Percentiles rank a stretch among this genome's conserved stretches.
Conservation (phyloP, 2,888 invertebrate species). For the Hydriomena furcata region DNA sequence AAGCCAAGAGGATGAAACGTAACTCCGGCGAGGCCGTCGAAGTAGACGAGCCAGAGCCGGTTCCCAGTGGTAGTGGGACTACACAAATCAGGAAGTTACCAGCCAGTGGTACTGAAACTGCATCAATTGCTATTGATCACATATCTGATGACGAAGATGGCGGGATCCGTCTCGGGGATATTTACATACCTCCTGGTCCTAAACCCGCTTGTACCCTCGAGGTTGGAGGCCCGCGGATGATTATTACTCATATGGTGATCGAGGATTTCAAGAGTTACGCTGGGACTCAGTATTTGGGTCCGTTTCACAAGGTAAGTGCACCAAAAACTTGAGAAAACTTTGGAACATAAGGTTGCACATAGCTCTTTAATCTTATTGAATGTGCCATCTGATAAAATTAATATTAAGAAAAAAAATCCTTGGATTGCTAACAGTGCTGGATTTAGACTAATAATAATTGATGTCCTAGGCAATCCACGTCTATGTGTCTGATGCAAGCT, state of each 20-base stretch:
- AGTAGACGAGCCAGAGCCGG: conserved; percentile 58
- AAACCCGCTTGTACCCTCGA: conserved; percentile 88
- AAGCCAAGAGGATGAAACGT: conserved; percentile 53
- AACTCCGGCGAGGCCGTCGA: conserved; percentile 67
- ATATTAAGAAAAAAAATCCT: no score
- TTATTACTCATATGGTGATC: conserved; percentile 95
- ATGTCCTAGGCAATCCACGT: no score
- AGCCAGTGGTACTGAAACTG: not conserved
- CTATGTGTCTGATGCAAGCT: no score
- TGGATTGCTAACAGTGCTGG: no score
- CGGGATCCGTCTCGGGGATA: conserved; percentile 89
- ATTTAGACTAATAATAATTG: no score
- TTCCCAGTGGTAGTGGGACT: conserved; percentile 19
- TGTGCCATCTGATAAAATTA: no score
- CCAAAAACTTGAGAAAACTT: no score
- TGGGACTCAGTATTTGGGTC: conserved; percentile 91
- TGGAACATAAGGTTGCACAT: no score
- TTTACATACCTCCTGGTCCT: conserved; percentile 92
- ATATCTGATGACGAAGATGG: conserved; percentile 86
- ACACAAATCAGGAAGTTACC: conserved; percentile 1
- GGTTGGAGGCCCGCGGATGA: conserved; percentile 90
- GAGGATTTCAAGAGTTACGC: conserved; percentile 99
- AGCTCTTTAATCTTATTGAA: no score
- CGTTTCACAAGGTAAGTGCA: conserved; percentile 97
- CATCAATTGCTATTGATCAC: conserved; percentile 67